phyloP scores from a whole-genome alignment of 2,797 vertebrate genomes.

The Sebastiscus tertius region DNA sequence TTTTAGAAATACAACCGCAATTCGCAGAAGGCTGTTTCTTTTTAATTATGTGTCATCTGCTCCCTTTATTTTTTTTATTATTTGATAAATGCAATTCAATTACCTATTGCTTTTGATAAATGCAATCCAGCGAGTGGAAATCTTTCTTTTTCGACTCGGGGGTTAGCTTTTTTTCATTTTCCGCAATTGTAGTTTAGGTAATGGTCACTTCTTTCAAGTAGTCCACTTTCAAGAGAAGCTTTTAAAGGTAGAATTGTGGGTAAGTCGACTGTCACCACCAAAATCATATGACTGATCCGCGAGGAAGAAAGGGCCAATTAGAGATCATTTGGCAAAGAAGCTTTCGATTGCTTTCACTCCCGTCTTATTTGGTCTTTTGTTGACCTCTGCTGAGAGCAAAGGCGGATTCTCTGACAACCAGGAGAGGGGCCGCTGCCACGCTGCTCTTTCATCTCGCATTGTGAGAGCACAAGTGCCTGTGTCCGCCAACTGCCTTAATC shows the following conservation, averaged over 20 bases:
- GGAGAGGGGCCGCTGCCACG: conserved; percentile 78
- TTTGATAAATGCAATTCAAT: conserved; percentile 67
- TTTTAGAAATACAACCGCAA: conserved; percentile 21
- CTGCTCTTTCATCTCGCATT: conserved; percentile 95
- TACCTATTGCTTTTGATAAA: conserved; percentile 75
- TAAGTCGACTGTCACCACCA: conserved; percentile 83
- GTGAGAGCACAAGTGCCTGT: conserved; percentile 87
- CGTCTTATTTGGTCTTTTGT: conserved; percentile 91
- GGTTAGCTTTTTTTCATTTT: conserved; percentile 62
- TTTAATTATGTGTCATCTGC: conserved; percentile 51
- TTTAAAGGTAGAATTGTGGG: conserved; percentile 86
- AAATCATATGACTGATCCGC: conserved; percentile 84
- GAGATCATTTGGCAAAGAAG: conserved; percentile 98
- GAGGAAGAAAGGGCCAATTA: conserved; percentile 98
- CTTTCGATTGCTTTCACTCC: conserved; percentile 90
- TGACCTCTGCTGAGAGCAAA: conserved; percentile 93
- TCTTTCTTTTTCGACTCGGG: conserved; percentile 28
- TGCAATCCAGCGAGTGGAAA: conserved; percentile 59
- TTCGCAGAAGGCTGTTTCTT: conserved; percentile 38
- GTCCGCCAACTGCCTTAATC: conserved; percentile 95
- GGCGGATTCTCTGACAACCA: conserved; percentile 81
- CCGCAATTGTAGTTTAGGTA: conserved; percentile 84
- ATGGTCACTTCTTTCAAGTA: conserved; percentile 84
- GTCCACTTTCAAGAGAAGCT: conserved; percentile 83
- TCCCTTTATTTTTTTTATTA: conserved; percentile 53